Percentiles rank a stretch among this genome's conserved stretches.
Conservation (phyloP, 2,888 invertebrate genomes). For the Tinea pellionella region DNA sequence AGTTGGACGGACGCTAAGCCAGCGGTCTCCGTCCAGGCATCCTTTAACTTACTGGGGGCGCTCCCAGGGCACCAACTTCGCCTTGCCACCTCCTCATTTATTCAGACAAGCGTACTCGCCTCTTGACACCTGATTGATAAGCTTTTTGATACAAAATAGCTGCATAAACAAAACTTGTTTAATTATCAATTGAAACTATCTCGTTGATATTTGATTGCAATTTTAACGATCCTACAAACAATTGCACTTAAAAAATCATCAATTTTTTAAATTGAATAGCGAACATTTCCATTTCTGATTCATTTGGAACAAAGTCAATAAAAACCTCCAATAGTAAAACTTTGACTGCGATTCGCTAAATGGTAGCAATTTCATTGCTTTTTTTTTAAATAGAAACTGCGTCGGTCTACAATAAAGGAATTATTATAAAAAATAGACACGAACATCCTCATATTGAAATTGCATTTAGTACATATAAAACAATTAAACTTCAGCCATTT, state of each 20-base stretch:
- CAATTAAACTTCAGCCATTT: no score
- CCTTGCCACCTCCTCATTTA: conserved; percentile 23
- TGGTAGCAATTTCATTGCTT: conserved; percentile 23
- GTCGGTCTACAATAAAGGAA: conserved; percentile 41
- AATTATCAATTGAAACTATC: background rate
- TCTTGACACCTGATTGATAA: conserved; percentile 22
- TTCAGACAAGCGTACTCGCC: conserved; percentile 20
- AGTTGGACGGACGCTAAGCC: conserved; percentile 2
- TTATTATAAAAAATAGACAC: conserved; percentile 41
- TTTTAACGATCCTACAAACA: background rate
- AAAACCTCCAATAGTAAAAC: conserved; percentile 2
- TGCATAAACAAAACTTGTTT: background rate
- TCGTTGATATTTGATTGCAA: background rate
- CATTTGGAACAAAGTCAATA: conserved; percentile 9
- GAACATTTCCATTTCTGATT: conserved; percentile 1
- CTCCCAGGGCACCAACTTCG: conserved; percentile 21
- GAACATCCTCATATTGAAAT: conserved; percentile 43
- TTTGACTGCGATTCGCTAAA: conserved; percentile 27
- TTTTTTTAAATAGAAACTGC: conserved; percentile 34
- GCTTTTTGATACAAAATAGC: background rate
- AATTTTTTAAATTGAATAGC: background rate
- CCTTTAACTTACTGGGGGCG: conserved; percentile 2
- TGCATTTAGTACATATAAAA: no score
- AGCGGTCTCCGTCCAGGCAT: conserved; percentile 13
- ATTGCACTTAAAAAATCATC: background rate